These are phyloP conservation scores for Drosophila meridionalis DNA, from an alignment of 2,888 invertebrate species.

Conservation along the genomic window DNA sequence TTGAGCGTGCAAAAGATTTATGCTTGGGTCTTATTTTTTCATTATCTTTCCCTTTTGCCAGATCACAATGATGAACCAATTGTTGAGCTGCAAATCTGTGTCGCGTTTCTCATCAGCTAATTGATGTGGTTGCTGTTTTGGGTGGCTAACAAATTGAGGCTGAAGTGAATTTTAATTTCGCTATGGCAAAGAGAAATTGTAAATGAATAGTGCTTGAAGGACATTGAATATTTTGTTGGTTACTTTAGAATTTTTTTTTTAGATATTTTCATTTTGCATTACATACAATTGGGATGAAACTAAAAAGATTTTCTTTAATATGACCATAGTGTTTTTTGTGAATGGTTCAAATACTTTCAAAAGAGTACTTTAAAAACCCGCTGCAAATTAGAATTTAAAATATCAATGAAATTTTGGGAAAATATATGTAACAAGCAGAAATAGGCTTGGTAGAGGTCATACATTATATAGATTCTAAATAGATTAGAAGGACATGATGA, in stretches of 20 bases:
- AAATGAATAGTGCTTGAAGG: not conserved
- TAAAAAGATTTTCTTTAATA: not conserved
- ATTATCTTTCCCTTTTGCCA: slow-evolving; percentile 19
- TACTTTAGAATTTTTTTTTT: not conserved
- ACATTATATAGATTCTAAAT: not conserved
- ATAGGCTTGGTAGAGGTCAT: not conserved
- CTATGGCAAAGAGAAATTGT: not conserved
- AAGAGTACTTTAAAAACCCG: too few species aligned
- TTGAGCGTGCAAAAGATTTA: slow-evolving; percentile 49
- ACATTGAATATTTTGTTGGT: not conserved
- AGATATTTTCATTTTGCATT: not conserved
- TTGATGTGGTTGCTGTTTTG: slow-evolving; percentile 18
- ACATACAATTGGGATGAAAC: not conserved
- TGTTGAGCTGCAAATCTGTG: slow-evolving; percentile 26
- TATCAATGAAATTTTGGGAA: too few species aligned
- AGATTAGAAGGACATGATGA: not conserved
- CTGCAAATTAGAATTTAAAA: too few species aligned
- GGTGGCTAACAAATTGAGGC: not conserved
- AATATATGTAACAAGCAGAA: not conserved
- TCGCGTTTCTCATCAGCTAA: slow-evolving; percentile 41
- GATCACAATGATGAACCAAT: slow-evolving; percentile 33
- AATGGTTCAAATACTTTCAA: not conserved
- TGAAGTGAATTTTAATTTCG: not conserved
- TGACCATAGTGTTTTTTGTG: too few species aligned
- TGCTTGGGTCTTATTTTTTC: slow-evolving; percentile 38